Evolutionary conservation across 2,797 vertebrate genomes (phyloP), one percentile per base, ranked within the genome.

Genomic region (Lacerta viridis): DNA sequence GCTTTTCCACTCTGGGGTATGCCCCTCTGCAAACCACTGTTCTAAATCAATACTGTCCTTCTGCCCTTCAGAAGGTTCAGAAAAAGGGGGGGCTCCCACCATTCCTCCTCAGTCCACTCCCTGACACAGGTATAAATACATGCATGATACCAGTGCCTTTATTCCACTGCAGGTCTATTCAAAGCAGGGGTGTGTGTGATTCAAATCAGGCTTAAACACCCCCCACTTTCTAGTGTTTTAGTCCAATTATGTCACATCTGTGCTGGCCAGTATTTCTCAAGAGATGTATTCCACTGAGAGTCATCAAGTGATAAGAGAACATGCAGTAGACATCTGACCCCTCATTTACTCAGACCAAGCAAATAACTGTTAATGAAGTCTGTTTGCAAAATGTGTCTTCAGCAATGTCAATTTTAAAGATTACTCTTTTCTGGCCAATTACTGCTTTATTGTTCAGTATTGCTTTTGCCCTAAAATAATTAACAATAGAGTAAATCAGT

Each of bases 361-460:
- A 64, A 87, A 66, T 18, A 74, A 33, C 15, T 7, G 46, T n/a
- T 43, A 87, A 33, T 3, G 27, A 6, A 77, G 1, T 80, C 68
- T 90, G 13, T 5, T 64, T 64, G 17, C 84, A 86, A 89, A 18
- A 20, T 39, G 64, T 69, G 55, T 72, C 9, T 84, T 84, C 46
- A 33, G 6, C 61, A 81, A 84, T 36, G 20, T 0, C 0, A 91
- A 33, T 91, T 71, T 43, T 3, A 33, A 87, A 86, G 64, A 77
- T 79, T 36, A 80, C 64, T 18, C 15, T 74, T 61, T 41, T 68
- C 9, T 46, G 69, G 68, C 41, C 87, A 43, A 77, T 83, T 87
- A 43, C 5, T 66, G 9, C n/a, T 87, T 90, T 39, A 61, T 76
- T 72, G 0, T 61, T 92, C 89, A 78, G 23, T 78, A 84, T 29